phyloP scores from a whole-genome alignment of 2,113 vertebrate species.

The Tenebrosternarchus preto region DNA sequence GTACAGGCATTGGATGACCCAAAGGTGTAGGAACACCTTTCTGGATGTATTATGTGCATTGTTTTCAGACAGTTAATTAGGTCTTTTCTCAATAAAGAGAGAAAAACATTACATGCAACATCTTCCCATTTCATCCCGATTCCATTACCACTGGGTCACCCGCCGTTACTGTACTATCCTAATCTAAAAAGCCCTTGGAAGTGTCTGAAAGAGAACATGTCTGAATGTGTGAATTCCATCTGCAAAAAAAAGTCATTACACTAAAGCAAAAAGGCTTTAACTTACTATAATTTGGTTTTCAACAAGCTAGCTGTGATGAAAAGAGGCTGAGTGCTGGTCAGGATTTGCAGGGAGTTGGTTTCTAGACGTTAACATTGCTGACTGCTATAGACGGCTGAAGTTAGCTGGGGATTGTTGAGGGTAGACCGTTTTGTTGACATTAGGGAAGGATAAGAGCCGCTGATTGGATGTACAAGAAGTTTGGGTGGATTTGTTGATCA shows the following conservation, averaged over 20 bases:
- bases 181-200: not conserved
- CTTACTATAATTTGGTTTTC: conserved; percentile 99
- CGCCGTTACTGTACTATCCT: not conserved
- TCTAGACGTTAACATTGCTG: conserved; percentile 98
- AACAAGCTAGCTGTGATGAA: conserved; percentile 99
- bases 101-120: not conserved
- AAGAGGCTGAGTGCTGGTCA: conserved; percentile 97
- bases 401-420: conserved; percentile 97
- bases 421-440: conserved; percentile 96
- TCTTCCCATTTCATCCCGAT: not conserved
- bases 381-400: conserved; percentile 80
- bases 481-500: conserved; percentile 91
- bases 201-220: not conserved
- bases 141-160: not conserved
- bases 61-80: not conserved
- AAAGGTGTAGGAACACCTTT: not conserved
- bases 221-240: conserved; percentile 26
- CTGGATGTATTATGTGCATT: not conserved
- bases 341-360: conserved; percentile 99
- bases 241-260: conserved; percentile 35
- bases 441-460: conserved; percentile 87
- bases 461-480: conserved; percentile 95
- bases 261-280: conserved; percentile 62
- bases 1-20: not conserved
- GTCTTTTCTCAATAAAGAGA: not conserved